Evolutionary conservation across 2,797 vertebrate species (phyloP).

Genomic region (Knipowitschia caucasica): DNA sequence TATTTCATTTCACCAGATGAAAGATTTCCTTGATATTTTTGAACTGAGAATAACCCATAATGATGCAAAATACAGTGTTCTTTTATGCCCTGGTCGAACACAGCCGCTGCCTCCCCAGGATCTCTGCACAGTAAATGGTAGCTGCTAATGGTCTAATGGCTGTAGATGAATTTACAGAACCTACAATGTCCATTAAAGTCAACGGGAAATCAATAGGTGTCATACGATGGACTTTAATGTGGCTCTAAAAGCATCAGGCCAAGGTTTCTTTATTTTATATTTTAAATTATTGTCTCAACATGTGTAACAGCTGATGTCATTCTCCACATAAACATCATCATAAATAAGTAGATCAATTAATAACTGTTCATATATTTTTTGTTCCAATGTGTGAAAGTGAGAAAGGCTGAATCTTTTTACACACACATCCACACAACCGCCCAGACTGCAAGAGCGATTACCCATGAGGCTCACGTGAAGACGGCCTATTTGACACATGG

Average conservation of each 20-base stretch:
- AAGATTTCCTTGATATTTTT: too few species aligned
- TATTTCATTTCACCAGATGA: not conserved
- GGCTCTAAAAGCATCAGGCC: slow-evolving; percentile 50
- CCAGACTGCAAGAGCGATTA: slow-evolving; percentile 41
- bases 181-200: slow-evolving; percentile 52
- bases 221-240: slow-evolving; percentile 46
- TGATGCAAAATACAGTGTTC: not conserved
- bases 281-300: not conserved
- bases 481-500: slow-evolving; percentile 49
- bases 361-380: not conserved
- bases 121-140: slow-evolving; percentile 6
- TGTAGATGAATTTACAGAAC: slow-evolving; percentile 36
- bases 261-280: slow-evolving; percentile 1
- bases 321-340: not conserved
- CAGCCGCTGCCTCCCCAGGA: not conserved
- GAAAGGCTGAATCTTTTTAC: slow-evolving; percentile 25
- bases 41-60: not conserved
- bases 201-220: slow-evolving; percentile 62
- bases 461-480: slow-evolving; percentile 26
- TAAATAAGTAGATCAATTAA: not conserved
- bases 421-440: slow-evolving; percentile 14
- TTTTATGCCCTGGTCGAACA: not conserved
- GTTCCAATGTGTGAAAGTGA: not conserved
- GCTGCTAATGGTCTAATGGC: slow-evolving; percentile 46
- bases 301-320: not conserved